Evolutionary conservation across 2,888 invertebrate species (phyloP).

Genomic region (Cryptosula pallasiana): DNA sequence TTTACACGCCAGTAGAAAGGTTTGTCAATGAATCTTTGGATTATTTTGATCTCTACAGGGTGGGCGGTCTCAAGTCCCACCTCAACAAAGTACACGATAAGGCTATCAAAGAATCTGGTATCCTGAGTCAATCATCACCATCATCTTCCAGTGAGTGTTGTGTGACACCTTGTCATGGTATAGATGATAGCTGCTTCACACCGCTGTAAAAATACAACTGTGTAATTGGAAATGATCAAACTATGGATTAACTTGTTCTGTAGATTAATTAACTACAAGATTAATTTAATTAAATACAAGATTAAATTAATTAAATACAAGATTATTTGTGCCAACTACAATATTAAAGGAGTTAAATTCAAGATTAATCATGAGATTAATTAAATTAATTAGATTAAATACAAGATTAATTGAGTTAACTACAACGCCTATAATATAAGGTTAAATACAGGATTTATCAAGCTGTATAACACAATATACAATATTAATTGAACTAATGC

Average conservation of each 20-base stretch:
- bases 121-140: neutral
- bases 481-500: no score
- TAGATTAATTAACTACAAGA: no score
- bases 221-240: neutral
- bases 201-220: neutral
- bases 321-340: no score
- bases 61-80: slow-evolving; percentile 67
- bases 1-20: slow-evolving; percentile 56
- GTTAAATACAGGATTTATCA: no score
- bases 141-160: neutral
- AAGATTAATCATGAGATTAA: no score
- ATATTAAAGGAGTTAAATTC: no score
- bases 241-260: neutral
- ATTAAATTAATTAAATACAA: no score
- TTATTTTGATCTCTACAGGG: slow-evolving; percentile 65
- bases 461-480: no score
- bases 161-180: neutral
- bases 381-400: no score
- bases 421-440: no score
- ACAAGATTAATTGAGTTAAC: no score
- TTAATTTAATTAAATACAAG: no score
- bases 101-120: slow-evolving; percentile 9
- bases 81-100: slow-evolving; percentile 59
- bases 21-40: slow-evolving; percentile 66
- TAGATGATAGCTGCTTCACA: neutral